A percentile compares a stretch with the other conserved stretches of the same genome.
Conservation (phyloP, 2,888 invertebrate species). For the Malachius bipustulatus region DNA sequence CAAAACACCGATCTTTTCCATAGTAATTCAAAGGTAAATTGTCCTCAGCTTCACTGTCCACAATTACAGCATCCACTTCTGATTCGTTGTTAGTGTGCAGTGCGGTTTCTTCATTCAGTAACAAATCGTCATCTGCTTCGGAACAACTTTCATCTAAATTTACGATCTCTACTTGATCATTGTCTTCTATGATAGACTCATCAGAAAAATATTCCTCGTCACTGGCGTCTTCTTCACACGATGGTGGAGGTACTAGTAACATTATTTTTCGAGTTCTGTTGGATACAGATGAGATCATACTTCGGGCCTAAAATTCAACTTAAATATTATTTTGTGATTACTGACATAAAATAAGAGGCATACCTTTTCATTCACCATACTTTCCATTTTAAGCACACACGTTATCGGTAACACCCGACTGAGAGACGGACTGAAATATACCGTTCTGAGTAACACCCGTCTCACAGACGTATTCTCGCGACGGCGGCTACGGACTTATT, state of each 20-base stretch:
- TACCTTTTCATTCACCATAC: no score
- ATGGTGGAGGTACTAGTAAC: neutral
- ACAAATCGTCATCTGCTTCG: neutral
- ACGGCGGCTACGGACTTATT: no score
- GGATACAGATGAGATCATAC: neutral
- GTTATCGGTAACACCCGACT: no score
- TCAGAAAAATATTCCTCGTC: constrained; percentile 3
- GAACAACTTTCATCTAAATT: neutral
- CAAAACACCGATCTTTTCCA: constrained; percentile 4
- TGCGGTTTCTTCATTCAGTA: constrained; percentile 2
- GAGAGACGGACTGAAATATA: no score
- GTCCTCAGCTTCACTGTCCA: neutral
- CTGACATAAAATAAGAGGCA: no score
- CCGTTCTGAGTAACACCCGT: no score
- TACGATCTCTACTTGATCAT: constrained; percentile 1
- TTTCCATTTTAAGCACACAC: no score
- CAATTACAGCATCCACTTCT: neutral
- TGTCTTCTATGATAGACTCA: constrained; percentile 3
- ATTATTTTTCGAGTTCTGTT: constrained; percentile 1
- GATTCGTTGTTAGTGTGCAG: neutral
- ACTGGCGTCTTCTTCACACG: no score
- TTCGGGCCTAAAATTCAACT: neutral
- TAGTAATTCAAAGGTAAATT: constrained; percentile 1
- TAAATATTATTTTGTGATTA: no score
- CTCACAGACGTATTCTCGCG: no score